Conservation (phyloP, 2,888 invertebrate genomes). For the Choristoneura rosaceana region DNA sequence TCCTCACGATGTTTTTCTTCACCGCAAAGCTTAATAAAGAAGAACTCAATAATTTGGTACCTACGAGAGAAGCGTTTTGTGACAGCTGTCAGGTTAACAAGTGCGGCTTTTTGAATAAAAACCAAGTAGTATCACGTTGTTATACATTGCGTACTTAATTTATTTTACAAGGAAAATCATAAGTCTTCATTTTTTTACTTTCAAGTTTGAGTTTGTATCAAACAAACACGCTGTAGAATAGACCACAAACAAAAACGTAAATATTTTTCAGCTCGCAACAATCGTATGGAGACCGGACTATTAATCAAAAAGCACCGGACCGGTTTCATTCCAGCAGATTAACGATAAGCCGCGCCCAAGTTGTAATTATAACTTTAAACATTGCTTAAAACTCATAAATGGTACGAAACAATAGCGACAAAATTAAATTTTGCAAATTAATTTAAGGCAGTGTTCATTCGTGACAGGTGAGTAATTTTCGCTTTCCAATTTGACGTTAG, state of each 20-base stretch:
- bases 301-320: slow-evolving; percentile 68
- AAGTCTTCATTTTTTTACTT: too few species aligned
- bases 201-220: too few species aligned
- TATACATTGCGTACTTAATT: too few species aligned
- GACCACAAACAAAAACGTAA: not conserved
- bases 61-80: too few species aligned
- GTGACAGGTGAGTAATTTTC: slow-evolving; percentile 36
- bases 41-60: too few species aligned
- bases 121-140: too few species aligned
- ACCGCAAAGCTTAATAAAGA: too few species aligned
- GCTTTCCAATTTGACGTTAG: slow-evolving; percentile 20
- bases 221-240: too few species aligned
- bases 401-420: slow-evolving; percentile 18
- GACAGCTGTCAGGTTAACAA: too few species aligned
- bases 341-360: slow-evolving; percentile 63
- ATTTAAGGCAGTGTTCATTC: slow-evolving; percentile 24
- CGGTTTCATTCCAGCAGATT: slow-evolving; percentile 68
- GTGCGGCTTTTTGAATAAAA: too few species aligned
- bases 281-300: slow-evolving; percentile 57
- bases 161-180: too few species aligned
- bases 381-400: slow-evolving; percentile 44
- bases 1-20: too few species aligned
- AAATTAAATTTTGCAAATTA: slow-evolving; percentile 38
- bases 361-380: slow-evolving; percentile 58
- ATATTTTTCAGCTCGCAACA: slow-evolving; percentile 58